phyloP scores from a whole-genome alignment of 2,888 invertebrate genomes.

The Andrena flavipes region DNA sequence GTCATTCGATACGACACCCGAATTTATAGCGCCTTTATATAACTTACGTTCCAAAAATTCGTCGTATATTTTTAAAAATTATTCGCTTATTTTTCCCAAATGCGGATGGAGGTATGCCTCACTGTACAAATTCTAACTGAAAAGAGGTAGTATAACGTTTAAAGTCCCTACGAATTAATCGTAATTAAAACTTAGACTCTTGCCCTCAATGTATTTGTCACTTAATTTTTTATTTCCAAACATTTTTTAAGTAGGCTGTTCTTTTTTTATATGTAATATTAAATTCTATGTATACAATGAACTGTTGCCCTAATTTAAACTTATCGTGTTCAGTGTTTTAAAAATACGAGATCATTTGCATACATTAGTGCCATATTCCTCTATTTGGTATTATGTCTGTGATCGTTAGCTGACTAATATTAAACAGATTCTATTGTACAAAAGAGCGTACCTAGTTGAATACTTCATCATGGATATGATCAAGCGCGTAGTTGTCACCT shows the following conservation, averaged over 20 bases:
- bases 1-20: constrained; percentile 39
- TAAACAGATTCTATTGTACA: constrained; percentile 69
- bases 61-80: constrained; percentile 46
- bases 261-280: constrained; percentile 13
- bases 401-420: constrained; percentile 69
- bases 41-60: constrained; percentile 41
- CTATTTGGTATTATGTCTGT: constrained; percentile 79
- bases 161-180: constrained; percentile 16
- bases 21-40: constrained; percentile 46
- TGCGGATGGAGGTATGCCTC: constrained; percentile 32
- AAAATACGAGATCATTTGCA: constrained; percentile 44
- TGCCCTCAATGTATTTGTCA: not conserved
- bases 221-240: not conserved
- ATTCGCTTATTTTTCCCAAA: constrained; percentile 38
- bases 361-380: constrained; percentile 71
- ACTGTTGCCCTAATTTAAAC: constrained; percentile 36
- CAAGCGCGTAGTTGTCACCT: constrained; percentile 31
- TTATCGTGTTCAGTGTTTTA: constrained; percentile 39
- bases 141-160: constrained; percentile 17
- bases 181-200: constrained; percentile 11
- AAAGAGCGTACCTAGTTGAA: constrained; percentile 68
- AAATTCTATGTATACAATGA: constrained; percentile 22
- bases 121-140: constrained; percentile 41
- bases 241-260: constrained; percentile 1
- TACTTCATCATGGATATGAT: constrained; percentile 40